A percentile compares a stretch with the other conserved stretches of the same genome.
Conservation (phyloP, 2,888 invertebrate genomes). For the Drosophila suboccidentalis region DNA sequence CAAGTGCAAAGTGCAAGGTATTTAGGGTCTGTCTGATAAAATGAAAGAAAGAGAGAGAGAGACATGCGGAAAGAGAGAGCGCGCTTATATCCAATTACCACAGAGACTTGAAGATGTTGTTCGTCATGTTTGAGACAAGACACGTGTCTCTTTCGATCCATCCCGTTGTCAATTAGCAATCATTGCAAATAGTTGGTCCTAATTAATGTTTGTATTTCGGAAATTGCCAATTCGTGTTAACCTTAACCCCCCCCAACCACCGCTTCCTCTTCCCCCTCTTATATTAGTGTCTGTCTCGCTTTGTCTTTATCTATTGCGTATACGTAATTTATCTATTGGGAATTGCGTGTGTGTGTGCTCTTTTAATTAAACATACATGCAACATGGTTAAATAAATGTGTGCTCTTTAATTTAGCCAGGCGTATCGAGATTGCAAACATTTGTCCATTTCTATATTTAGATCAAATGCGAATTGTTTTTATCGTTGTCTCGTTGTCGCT, state of each 20-base stretch:
- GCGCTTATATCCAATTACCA: conserved; percentile 37
- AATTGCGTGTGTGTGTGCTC: conserved; percentile 39
- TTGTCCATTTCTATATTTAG: conserved; percentile 62
- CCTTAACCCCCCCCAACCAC: conserved; percentile 1
- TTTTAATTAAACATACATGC: conserved; percentile 74
- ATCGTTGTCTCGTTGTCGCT: conserved; percentile 14
- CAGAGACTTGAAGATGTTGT: conserved; percentile 10
- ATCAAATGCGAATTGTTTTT: background rate
- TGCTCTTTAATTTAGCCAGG: conserved; percentile 56
- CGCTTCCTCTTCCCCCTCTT: background rate
- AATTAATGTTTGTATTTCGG: conserved; percentile 66
- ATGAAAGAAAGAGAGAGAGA: background rate
- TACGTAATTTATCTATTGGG: conserved; percentile 19
- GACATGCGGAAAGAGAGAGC: background rate
- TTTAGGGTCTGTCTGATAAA: conserved; percentile 20
- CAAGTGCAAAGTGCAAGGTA: conserved; percentile 44
- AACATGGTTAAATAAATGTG: conserved; percentile 56
- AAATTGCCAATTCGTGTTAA: conserved; percentile 53
- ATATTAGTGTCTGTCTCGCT: background rate
- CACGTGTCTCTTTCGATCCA: conserved; percentile 29
- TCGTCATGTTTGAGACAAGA: conserved; percentile 16
- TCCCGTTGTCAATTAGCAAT: conserved; percentile 37
- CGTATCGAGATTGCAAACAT: conserved; percentile 63
- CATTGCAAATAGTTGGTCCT: conserved; percentile 48
- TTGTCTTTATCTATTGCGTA: conserved; percentile 47